These are phyloP conservation scores for Connochaetes taurinus DNA, from an alignment of 2,113 vertebrate species.

Conservation along the genomic window DNA sequence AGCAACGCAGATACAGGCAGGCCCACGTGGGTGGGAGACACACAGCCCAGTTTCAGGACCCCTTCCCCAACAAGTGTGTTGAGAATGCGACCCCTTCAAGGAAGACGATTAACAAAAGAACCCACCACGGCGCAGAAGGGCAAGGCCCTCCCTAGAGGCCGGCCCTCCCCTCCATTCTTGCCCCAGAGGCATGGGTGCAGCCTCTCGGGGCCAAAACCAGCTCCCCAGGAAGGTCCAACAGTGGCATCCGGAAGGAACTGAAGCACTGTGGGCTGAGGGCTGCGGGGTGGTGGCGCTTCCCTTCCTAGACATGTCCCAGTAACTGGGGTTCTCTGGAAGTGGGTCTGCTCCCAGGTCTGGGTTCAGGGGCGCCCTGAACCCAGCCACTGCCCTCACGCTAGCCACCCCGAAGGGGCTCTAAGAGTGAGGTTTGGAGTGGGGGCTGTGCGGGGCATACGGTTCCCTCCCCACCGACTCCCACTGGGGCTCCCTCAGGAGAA, in stretches of 20 bases:
- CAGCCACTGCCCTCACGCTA: neutral
- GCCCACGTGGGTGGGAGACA: constrained; percentile 69
- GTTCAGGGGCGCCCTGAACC: neutral
- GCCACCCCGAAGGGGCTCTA: neutral
- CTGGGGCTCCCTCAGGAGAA: neutral
- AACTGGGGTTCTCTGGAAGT: neutral
- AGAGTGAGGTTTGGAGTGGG: no score
- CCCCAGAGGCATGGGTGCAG: neutral
- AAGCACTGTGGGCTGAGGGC: neutral
- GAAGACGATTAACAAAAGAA: constrained; percentile 16
- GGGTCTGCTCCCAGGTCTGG: neutral
- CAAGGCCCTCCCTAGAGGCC: accelerated
- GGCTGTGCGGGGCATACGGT: accelerated
- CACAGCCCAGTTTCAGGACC: constrained; percentile 52
- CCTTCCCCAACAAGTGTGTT: constrained; percentile 46
- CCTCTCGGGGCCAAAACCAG: neutral
- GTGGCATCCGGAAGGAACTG: neutral
- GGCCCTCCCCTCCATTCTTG: neutral
- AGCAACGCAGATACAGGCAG: constrained; percentile 41
- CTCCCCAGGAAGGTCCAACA: neutral
- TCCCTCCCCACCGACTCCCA: neutral
- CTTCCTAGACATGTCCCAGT: neutral
- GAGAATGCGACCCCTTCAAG: neutral
- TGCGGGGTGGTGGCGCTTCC: accelerated
- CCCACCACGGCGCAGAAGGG: neutral